Conservation (phyloP, 1,140 invertebrate species). For the Mercenaria mercenaria region DNA sequence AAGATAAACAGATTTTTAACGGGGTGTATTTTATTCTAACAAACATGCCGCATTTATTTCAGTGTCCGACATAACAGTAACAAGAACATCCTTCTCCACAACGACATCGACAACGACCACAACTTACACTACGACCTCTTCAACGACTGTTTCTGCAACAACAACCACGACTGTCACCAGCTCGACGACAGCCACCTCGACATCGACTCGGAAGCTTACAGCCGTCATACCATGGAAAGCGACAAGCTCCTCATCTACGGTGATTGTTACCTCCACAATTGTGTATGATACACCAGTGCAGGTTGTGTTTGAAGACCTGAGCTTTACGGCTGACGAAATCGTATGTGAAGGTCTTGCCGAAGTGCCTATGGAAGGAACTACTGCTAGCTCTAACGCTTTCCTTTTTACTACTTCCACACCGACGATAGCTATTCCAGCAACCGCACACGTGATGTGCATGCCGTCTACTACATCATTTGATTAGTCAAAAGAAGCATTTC, state of each 20-base stretch:
- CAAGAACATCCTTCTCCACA: background rate
- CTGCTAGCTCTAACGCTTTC: too few relatives aligned
- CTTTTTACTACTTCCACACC: background rate
- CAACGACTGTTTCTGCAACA: background rate
- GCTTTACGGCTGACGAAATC: too few relatives aligned
- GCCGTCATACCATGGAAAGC: background rate
- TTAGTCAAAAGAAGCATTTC: too few relatives aligned
- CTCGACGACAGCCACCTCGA: background rate
- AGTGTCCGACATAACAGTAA: too few relatives aligned
- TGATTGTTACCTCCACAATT: background rate
- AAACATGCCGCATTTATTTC: too few relatives aligned
- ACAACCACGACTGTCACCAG: background rate
- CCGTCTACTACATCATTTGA: background rate
- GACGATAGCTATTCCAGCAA: background rate
- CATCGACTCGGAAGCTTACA: background rate
- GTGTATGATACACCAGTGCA: too few relatives aligned
- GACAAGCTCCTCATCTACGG: background rate
- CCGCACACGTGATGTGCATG: background rate
- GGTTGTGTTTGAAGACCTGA: too few relatives aligned
- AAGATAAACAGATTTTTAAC: too few relatives aligned
- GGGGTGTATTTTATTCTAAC: too few relatives aligned
- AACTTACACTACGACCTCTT: too few relatives aligned
- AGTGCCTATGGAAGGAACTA: background rate
- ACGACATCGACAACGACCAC: too few relatives aligned
- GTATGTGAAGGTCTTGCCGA: background rate